Evolutionary conservation across 2,113 vertebrate genomes (phyloP).

Genomic region (Charina bottae): DNA sequence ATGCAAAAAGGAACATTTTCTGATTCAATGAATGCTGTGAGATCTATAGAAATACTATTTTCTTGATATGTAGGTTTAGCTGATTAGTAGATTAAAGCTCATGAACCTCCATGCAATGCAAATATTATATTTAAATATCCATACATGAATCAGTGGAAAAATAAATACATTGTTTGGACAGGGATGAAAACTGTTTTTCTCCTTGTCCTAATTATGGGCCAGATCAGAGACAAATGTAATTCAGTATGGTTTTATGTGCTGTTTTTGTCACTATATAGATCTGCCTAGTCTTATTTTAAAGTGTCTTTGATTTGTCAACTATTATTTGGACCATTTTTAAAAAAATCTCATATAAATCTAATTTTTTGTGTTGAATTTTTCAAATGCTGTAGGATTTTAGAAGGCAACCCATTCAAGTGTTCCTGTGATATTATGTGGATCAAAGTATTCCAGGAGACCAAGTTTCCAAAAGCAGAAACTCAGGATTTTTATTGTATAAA

Average conservation of each 20-base stretch:
- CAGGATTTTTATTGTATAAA: constrained; percentile 89
- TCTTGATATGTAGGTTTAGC: not conserved
- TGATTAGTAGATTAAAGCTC: not conserved
- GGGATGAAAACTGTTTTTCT: not conserved
- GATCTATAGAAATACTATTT: not conserved
- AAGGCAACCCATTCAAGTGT: constrained; percentile 91
- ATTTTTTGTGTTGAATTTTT: not conserved
- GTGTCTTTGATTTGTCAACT: not conserved
- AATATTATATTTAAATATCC: not conserved
- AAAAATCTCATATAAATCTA: accelerated
- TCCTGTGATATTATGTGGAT: constrained; percentile 98
- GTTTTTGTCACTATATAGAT: not conserved
- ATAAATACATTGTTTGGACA: not conserved
- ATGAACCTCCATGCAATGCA: not conserved
- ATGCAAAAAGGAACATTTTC: not conserved
- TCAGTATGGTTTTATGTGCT: not conserved
- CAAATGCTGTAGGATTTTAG: constrained; percentile 79
- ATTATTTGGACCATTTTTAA: not conserved
- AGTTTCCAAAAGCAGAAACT: constrained; percentile 74
- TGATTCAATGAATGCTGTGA: not conserved
- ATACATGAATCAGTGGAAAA: not conserved
- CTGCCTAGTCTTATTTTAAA: not conserved
- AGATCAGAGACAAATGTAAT: not conserved
- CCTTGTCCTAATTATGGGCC: not conserved
- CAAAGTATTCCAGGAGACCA: constrained; percentile 89